phyloP scores from a whole-genome alignment of 2,797 vertebrate species.

The Oophaga sylvatica region DNA sequence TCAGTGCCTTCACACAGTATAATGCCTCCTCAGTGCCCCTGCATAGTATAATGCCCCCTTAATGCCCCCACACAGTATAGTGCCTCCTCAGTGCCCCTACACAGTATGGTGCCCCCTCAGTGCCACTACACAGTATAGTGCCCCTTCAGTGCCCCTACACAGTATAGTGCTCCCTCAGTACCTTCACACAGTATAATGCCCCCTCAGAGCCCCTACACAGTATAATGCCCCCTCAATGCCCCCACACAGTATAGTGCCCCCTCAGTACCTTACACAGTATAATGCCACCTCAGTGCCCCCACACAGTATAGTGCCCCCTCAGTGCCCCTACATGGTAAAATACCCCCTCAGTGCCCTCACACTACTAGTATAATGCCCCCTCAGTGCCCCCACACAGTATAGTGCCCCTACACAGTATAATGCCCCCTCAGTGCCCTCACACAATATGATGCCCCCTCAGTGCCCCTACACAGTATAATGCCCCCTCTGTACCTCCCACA shows the following conservation, averaged over 20 bases:
- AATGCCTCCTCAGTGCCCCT: no score
- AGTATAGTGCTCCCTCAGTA: not conserved
- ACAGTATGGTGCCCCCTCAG: not conserved
- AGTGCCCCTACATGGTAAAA: not conserved
- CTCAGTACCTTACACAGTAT: no score
- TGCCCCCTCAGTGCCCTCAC: no score
- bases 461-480: not conserved
- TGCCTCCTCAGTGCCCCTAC: not conserved
- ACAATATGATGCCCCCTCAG: no score
- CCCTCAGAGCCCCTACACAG: not conserved
- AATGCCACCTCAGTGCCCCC: no score
- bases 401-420: not conserved
- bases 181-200: not conserved
- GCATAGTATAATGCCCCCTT: not conserved
- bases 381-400: no score
- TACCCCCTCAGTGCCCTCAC: not conserved
- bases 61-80: not conserved
- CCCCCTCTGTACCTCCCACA: no score
- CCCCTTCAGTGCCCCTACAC: not conserved
- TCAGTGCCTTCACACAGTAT: no score
- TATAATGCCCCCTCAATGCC: not conserved
- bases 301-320: no score
- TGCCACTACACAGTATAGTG: not conserved
- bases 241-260: not conserved
- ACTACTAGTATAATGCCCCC: no score